Base-by-base conservation (phyloP, 2,113 vertebrate genomes). In the Pelodiscus sinensis region DNA sequence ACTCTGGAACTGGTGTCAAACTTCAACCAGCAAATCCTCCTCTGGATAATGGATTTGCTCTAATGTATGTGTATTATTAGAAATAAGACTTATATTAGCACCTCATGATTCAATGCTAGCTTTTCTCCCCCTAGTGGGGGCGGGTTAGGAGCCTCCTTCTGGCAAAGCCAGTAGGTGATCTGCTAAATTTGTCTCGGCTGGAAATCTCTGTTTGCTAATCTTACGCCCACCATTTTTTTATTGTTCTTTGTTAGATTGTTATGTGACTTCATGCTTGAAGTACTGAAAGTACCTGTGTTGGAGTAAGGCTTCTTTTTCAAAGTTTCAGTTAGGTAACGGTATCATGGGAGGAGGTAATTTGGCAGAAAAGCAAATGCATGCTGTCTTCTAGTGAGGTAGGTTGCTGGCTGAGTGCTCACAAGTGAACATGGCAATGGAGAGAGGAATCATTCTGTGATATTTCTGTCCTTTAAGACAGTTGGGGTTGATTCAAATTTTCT, bases 391-490 rank as follows among this genome's bases (percentile, higher is more conserved):
- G 50, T 27, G 84, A 96, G 52, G 77, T 54, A 19, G 31, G 9
- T 18, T 92, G 52, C 80, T 90, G 62, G n/a, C 16, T 94, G 71
- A 87, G 77, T 79, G 24, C 55, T 55, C n/a, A 38, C 6, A 82
- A 92, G 24, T 77, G 79, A 92, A 54, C 6, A 51, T 3, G 65
- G 56, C 94, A 75, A 87, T 21, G 78, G 12, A 86, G 7, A 82
- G 57, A 87, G 87, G 75, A 96, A 22, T 58, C 25, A 57, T 93
- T 82, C 18, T 29, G 7, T 88, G 71, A 24, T 84, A 82, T 87
- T 81, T 89, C 94, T 96, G 91, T 84, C 62, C 73, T 95, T 94
- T 93, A 93, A 95, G 91, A 96, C 56, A 95, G 88, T 80, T 88
- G 54, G 79, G 88, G 68, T 75, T 95, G 82, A 91, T 97, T 96